Percentiles rank a stretch among this genome's conserved stretches.
Evolutionary conservation across 1,140 invertebrate species (phyloP).

Genomic region (Micrasema longulum): DNA sequence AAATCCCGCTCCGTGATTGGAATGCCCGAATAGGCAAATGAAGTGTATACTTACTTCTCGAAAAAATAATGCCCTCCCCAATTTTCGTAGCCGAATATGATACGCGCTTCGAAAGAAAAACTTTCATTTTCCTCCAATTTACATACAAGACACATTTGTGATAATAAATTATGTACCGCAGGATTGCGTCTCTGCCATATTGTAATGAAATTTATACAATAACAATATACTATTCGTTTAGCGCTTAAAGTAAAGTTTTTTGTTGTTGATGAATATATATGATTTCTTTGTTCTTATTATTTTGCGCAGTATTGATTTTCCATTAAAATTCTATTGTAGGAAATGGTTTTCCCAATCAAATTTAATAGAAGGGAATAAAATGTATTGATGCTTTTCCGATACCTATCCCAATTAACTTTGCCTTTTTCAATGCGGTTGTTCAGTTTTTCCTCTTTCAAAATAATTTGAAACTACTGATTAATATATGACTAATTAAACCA

Average conservation of each 20-base stretch:
- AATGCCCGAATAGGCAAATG: conserved; percentile 40
- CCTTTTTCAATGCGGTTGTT: no score
- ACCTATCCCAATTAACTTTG: no score
- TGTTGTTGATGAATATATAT: conserved; percentile 1
- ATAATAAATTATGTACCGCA: conserved; percentile 26
- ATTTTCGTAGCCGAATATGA: conserved; percentile 27
- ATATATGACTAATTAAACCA: no score
- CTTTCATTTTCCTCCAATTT: conserved; percentile 31
- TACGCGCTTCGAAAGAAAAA: conserved; percentile 32
- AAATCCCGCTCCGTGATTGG: conserved; percentile 49
- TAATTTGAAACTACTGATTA: no score
- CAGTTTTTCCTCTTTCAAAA: no score
- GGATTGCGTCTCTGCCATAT: not conserved
- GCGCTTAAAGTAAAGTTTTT: conserved; percentile 5
- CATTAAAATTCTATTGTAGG: no score
- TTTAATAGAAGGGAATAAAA: no score
- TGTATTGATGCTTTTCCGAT: no score
- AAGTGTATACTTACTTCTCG: conserved; percentile 22
- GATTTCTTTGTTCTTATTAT: not conserved
- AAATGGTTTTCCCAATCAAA: no score
- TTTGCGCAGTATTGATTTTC: conserved; percentile 14
- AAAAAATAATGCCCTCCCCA: conserved; percentile 3
- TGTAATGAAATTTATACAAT: conserved; percentile 17
- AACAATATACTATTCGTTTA: conserved; percentile 20
- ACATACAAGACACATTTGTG: conserved; percentile 39